Percentiles rank a stretch among this genome's conserved stretches.
phyloP scores from a whole-genome alignment of 2,888 invertebrate species.

The Meiosimyza platycephala region DNA sequence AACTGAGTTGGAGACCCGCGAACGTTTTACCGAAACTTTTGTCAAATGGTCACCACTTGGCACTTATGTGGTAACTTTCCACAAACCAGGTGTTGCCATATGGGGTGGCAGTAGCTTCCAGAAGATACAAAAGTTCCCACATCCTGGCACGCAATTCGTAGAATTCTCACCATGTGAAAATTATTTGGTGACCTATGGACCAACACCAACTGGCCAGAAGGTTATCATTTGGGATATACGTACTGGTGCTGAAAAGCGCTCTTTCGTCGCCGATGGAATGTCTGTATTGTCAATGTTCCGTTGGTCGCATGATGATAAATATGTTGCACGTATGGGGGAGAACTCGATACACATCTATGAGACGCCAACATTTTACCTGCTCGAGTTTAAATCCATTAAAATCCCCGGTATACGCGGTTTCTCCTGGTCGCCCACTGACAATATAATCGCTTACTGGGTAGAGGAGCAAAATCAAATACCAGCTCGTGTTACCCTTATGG shows the following conservation, averaged over 20 bases:
- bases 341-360: slow-evolving; percentile 94
- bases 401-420: slow-evolving; percentile 91
- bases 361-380: slow-evolving; percentile 92
- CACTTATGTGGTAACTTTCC: slow-evolving; percentile 96
- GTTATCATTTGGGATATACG: slow-evolving; percentile 97
- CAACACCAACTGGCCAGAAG: slow-evolving; percentile 80
- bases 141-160: slow-evolving; percentile 91
- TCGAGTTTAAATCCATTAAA: slow-evolving; percentile 95
- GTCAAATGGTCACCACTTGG: slow-evolving; percentile 98
- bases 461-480: slow-evolving; percentile 97
- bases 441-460: slow-evolving; percentile 97
- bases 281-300: slow-evolving; percentile 94
- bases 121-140: slow-evolving; percentile 92
- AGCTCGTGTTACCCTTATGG: slow-evolving; percentile 91
- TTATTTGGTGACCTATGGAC: slow-evolving; percentile 94
- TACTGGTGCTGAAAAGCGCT: slow-evolving; percentile 92
- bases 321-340: slow-evolving; percentile 88
- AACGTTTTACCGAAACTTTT: slow-evolving; percentile 94
- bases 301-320: slow-evolving; percentile 96
- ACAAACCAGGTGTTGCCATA: slow-evolving; percentile 92
- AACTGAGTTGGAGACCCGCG: slow-evolving; percentile 81
- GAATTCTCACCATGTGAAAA: slow-evolving; percentile 99
- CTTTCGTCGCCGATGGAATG: slow-evolving; percentile 87
- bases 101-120: slow-evolving; percentile 97
- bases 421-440: slow-evolving; percentile 98